phyloP scores from a whole-genome alignment of 2,888 invertebrate species.

The Tenodera sinensis region DNA sequence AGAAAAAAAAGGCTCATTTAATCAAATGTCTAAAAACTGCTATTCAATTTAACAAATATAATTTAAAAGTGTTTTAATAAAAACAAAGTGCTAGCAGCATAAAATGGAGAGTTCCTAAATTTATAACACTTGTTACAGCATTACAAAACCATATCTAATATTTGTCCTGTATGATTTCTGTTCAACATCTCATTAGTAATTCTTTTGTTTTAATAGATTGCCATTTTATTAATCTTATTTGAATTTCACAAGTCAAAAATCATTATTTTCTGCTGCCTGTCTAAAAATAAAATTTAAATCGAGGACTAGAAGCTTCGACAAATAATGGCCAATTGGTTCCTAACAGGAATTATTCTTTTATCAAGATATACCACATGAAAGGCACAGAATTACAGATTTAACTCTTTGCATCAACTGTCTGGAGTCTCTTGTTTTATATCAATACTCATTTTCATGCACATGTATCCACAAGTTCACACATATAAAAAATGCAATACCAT shows the following conservation, averaged over 20 bases:
- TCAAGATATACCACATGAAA: slow-evolving; percentile 11
- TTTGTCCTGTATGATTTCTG: too few species aligned
- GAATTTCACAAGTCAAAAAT: not conserved
- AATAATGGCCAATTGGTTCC: not conserved
- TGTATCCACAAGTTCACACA: not conserved
- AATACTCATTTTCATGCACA: not conserved
- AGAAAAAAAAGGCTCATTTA: too few species aligned
- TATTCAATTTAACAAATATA: too few species aligned
- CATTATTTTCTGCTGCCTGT: not conserved
- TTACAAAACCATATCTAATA: too few species aligned
- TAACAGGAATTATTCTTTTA: not conserved
- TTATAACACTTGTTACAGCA: too few species aligned
- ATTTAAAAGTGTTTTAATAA: too few species aligned
- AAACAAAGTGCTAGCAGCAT: too few species aligned
- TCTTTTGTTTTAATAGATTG: not conserved
- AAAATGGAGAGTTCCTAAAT: too few species aligned
- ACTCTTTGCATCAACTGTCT: not conserved
- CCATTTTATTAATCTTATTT: not conserved
- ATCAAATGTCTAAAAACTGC: too few species aligned
- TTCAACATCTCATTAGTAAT: too few species aligned
- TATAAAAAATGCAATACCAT: not conserved
- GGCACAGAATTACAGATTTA: slow-evolving; percentile 20
- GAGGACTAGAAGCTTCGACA: slow-evolving; percentile 22
- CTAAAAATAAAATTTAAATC: not conserved
- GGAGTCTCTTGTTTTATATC: not conserved